phyloP scores from a whole-genome alignment of 2,797 vertebrate species.

The Enteromius anoplus region DNA sequence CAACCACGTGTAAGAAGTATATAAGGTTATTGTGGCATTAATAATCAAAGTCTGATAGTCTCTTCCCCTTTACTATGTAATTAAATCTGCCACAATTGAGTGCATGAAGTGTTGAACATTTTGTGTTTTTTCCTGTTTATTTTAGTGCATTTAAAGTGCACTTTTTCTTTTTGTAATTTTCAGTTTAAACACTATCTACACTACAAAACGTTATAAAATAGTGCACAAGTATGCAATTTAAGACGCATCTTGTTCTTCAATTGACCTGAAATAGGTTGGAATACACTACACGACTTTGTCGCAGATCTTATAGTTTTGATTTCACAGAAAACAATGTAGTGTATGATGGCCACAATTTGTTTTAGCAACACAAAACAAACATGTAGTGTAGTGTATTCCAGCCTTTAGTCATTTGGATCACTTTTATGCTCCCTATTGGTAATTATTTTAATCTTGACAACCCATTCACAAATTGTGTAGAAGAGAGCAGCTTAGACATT shows the following conservation, averaged over 20 bases:
- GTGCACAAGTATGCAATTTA: background rate
- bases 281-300: background rate
- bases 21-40: background rate
- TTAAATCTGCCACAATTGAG: background rate
- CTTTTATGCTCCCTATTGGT: background rate
- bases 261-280: background rate
- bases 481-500: slow-evolving; percentile 10
- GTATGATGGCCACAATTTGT: background rate
- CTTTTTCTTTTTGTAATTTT: background rate
- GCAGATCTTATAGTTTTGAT: background rate
- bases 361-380: background rate
- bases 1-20: background rate
- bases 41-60: background rate
- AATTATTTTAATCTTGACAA: background rate
- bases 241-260: background rate
- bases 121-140: background rate
- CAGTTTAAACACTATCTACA: background rate
- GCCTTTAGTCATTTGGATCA: background rate
- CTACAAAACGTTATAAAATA: background rate
- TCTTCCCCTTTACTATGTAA: background rate
- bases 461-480: background rate
- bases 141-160: background rate
- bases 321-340: background rate
- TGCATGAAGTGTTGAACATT: background rate
- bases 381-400: slow-evolving; percentile 1